Conservation (phyloP, 2,888 invertebrate species). For the Phania funesta region DNA sequence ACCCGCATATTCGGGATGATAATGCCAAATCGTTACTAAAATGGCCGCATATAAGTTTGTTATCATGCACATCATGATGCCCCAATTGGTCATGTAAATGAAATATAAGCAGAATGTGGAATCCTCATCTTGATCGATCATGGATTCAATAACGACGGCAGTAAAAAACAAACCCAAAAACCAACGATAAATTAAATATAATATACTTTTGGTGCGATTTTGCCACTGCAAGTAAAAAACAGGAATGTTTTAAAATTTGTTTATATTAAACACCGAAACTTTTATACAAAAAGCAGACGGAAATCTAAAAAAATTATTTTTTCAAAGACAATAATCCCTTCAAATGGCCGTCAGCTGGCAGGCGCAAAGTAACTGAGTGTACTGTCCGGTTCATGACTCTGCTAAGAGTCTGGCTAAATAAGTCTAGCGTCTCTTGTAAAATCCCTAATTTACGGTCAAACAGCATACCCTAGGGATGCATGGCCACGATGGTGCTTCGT, state of each 20-base stretch:
- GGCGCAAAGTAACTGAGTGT: too few relatives aligned
- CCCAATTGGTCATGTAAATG: conserved; percentile 80
- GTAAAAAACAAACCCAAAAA: conserved; percentile 78
- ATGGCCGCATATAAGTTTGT: conserved; percentile 77
- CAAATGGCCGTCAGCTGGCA: too few relatives aligned
- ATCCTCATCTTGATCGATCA: conserved; percentile 71
- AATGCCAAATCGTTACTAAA: conserved; percentile 78
- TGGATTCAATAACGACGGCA: conserved; percentile 76
- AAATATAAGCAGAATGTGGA: conserved; percentile 76
- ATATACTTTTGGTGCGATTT: conserved; percentile 76
- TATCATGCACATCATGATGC: conserved; percentile 78
- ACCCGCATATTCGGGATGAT: conserved; percentile 79
- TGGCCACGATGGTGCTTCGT: too few relatives aligned
- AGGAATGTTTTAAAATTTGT: not conserved
- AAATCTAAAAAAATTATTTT: too few relatives aligned
- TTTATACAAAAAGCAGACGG: too few relatives aligned
- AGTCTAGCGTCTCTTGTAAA: too few relatives aligned
- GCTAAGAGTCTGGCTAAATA: too few relatives aligned
- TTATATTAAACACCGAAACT: too few relatives aligned
- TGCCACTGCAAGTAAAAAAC: conserved; percentile 77
- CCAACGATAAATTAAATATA: conserved; percentile 79
- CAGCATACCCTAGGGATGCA: too few relatives aligned
- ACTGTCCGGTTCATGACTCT: too few relatives aligned
- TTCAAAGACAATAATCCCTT: too few relatives aligned
- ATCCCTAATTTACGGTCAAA: too few relatives aligned